Evolutionary conservation across 2,113 vertebrate genomes (phyloP), one percentile per base, ranked within the genome.

Genomic region (Sigmodon hispidus): DNA sequence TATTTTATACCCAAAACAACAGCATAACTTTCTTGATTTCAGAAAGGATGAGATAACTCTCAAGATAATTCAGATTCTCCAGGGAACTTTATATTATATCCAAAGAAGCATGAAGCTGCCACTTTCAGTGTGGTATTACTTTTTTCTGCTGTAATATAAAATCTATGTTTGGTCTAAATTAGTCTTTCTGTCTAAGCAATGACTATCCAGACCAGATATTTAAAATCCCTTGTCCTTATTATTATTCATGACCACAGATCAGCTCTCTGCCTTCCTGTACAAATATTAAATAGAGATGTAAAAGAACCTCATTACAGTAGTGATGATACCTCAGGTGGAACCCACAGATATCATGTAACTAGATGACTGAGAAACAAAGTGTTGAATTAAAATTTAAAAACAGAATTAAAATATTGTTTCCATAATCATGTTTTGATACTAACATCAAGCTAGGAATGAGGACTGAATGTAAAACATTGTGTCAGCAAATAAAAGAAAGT

Each of bases 181-280:
- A 76, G 7, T 55, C 52, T 69, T 96, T 90, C 50, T 85, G 63
- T 63, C 70, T 88, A 76, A 67, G 52, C 36, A 65, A 63, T 91
- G 22, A 65, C 12, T 97, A 93, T 65, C 40, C 19, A 77, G 43
- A 91, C 81, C n/a, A 91, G 36, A 55, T 94, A 59, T 67, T 95
- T 94, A 77, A 92, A 94, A 85, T 76, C 17, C 48, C 65, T 76
- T 59, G 83, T 3, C 45, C 40, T 43, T 96, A 92, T 73, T 89
- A 93, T 84, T 77, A 92, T 95, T 85, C 77, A 75, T 77, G 59
- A 45, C 70, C 57, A 84, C 50, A 77, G 22, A 21, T 69, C 31
- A 87, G 26, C 34, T 84, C 19, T 55, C 22, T 50, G 29, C 11
- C 29, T 65, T 57, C 12, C 48, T 80, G 10, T 40, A 87, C n/a